Conservation (phyloP, 2,113 vertebrate species). For the Hydropotes inermis region DNA sequence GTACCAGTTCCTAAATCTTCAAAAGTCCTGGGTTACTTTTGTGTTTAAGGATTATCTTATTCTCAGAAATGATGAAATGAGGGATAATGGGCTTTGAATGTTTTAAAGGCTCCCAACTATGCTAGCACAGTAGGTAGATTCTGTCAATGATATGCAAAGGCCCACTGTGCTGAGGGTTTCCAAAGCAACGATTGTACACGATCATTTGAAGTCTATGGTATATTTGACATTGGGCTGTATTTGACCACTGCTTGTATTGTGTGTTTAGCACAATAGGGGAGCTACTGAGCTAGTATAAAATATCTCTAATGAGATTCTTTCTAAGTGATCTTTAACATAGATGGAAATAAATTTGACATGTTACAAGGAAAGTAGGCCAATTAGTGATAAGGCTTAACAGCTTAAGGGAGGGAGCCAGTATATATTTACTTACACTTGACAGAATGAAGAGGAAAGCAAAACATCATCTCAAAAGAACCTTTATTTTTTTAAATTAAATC, state of each 20-base stretch:
- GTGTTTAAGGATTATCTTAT: background rate
- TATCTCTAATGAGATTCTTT: background rate
- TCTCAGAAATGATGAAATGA: background rate
- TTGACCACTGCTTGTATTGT: background rate
- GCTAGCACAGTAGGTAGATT: background rate
- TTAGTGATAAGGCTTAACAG: conserved; percentile 37
- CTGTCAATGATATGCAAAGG: background rate
- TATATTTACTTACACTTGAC: background rate
- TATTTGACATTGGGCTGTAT: background rate
- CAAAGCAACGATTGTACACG: background rate
- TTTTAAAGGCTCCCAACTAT: background rate
- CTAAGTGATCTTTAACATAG: background rate
- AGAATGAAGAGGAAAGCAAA: conserved; percentile 4
- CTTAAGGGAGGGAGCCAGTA: background rate
- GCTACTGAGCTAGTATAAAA: background rate
- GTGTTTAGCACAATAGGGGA: background rate
- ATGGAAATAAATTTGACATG: conserved; percentile 11
- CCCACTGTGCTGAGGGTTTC: background rate
- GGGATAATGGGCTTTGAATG: background rate
- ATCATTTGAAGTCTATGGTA: background rate
- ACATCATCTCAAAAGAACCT: background rate
- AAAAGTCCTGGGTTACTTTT: background rate
- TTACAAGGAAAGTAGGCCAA: conserved; percentile 1
- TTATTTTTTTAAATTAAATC: background rate
- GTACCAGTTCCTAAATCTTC: background rate